A percentile compares a stretch with the other conserved stretches of the same genome.
These are phyloP conservation scores for Hydra vulgaris DNA, from an alignment of 30 jellyfish, hydroid and myxozoan species.

Conservation along the genomic window DNA sequence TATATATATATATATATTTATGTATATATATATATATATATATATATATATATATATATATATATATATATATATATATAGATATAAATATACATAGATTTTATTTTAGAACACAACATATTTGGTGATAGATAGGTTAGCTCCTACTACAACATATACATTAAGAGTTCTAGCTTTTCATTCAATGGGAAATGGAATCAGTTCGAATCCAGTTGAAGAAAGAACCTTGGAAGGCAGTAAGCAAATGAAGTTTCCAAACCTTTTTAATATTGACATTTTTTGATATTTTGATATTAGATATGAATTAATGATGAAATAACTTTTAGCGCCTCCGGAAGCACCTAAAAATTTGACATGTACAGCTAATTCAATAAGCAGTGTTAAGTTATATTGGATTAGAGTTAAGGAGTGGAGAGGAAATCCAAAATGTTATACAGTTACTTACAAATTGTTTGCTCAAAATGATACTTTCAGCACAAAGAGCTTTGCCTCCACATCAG, in stretches of 20 bases:
- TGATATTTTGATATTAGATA: no score
- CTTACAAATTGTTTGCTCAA: background rate
- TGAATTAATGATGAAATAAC: no score
- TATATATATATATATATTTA: no score
- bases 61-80: no score
- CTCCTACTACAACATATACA: conserved; percentile 20
- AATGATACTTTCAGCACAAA: background rate
- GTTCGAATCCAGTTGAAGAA: conserved; percentile 7
- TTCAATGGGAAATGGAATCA: conserved; percentile 20
- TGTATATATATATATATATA: no score
- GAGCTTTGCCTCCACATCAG: background rate
- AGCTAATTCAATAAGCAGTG: background rate
- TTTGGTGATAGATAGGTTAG: background rate
- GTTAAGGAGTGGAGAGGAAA: conserved; percentile 9
- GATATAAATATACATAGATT: no score
- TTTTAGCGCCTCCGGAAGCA: background rate
- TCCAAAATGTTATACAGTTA: background rate
- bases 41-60: no score
- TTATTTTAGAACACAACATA: background rate
- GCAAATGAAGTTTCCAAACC: no score
- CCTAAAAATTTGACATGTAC: background rate
- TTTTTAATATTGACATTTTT: no score
- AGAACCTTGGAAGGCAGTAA: conserved; percentile 37
- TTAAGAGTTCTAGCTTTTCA: conserved; percentile 37
- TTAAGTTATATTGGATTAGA: background rate